These are phyloP conservation scores for Mallotus villosus DNA, from an alignment of 2,797 vertebrate species.

Conservation along the genomic window DNA sequence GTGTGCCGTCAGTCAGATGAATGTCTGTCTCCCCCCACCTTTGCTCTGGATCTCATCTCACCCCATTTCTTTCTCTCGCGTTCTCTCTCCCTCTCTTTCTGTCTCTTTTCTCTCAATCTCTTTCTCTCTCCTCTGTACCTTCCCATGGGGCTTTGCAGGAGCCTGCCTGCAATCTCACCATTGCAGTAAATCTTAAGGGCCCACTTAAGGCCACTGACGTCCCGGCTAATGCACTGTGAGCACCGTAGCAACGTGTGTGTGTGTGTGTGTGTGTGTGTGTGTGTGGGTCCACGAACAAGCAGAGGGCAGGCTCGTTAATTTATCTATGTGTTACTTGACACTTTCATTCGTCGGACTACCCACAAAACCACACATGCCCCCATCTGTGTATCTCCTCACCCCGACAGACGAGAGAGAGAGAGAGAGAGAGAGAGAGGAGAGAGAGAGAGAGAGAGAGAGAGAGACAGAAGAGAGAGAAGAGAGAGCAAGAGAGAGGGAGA, in stretches of 20 bases:
- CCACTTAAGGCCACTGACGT: slow-evolving; percentile 49
- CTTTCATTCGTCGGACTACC: slow-evolving; percentile 51
- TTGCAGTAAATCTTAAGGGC: slow-evolving; percentile 55
- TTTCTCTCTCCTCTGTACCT: slow-evolving; percentile 26
- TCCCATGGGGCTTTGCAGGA: slow-evolving; percentile 32
- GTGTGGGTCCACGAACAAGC: slow-evolving; percentile 24
- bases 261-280: slow-evolving; percentile 11
- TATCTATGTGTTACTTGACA: slow-evolving; percentile 56
- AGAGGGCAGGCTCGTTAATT: slow-evolving; percentile 58
- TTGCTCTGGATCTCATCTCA: slow-evolving; percentile 1
- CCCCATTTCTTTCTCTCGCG: neutral
- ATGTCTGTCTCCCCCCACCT: slow-evolving; percentile 17
- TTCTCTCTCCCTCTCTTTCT: neutral
- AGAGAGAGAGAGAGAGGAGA: neutral
- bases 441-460: neutral
- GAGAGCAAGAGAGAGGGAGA: neutral
- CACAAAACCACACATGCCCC: slow-evolving; percentile 33
- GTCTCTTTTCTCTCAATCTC: neutral
- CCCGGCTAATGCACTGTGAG: slow-evolving; percentile 61
- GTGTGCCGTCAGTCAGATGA: slow-evolving; percentile 20
- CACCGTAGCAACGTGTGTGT: slow-evolving; percentile 39
- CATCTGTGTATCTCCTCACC: neutral
- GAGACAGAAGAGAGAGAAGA: neutral
- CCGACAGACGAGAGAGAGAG: too few relatives aligned
- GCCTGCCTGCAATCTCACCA: slow-evolving; percentile 32